phyloP scores from a whole-genome alignment of 2,797 vertebrate species.

The Sebastes steindachneri region DNA sequence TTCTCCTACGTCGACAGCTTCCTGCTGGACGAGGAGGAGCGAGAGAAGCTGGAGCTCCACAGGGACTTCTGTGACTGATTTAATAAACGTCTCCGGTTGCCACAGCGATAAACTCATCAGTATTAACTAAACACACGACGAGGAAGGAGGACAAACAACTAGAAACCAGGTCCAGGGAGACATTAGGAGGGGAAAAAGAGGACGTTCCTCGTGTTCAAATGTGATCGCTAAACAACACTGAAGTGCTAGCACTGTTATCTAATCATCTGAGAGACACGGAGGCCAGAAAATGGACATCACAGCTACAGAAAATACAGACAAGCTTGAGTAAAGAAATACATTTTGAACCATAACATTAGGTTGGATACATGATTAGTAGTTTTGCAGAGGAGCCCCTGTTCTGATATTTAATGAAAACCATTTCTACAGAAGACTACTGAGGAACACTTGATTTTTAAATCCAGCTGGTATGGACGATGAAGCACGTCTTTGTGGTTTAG shows the following conservation, averaged over 20 bases:
- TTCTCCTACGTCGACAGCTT: slow-evolving; percentile 91
- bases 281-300: background rate
- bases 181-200: background rate
- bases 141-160: slow-evolving; percentile 22
- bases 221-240: slow-evolving; percentile 52
- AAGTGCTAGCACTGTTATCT: slow-evolving; percentile 32
- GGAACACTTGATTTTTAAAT: background rate
- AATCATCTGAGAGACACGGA: background rate
- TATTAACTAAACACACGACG: slow-evolving; percentile 7
- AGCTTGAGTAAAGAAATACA: background rate
- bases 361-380: background rate
- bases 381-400: background rate
- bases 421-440: background rate
- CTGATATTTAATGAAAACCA: background rate
- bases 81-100: slow-evolving; percentile 31
- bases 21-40: slow-evolving; percentile 87
- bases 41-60: slow-evolving; percentile 77
- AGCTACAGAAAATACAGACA: background rate
- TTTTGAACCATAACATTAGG: background rate
- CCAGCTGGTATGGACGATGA: background rate
- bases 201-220: slow-evolving; percentile 35
- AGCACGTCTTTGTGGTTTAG: slow-evolving; percentile 4
- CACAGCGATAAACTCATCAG: slow-evolving; percentile 42
- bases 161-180: slow-evolving; percentile 18
- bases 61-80: slow-evolving; percentile 88